Base-by-base conservation (phyloP, 2,113 vertebrate species). In the Peromyscus californicus region DNA sequence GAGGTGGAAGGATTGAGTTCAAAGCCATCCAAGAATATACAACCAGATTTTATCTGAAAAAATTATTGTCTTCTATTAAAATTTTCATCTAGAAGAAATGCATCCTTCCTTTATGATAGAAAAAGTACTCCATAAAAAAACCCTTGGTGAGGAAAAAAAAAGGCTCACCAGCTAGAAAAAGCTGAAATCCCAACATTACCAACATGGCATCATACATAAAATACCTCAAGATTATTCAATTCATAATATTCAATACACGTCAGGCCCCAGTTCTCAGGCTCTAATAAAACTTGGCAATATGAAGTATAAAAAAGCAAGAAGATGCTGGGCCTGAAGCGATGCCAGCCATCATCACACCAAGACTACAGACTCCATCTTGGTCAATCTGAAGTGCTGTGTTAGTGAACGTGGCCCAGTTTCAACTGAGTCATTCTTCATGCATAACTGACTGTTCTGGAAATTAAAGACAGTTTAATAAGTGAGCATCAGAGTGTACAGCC, bases 401-500 rank as follows among this genome's bases (percentile, higher is more conserved):
- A 88, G 63, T 51, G 48, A 90, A 97, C 97, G 74, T 42, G 59
- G 15, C 36, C 36, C 33, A 51, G 24, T 96, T 95, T 82, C 39
- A 92, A 65, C 72, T 88, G 57, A 92, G 48, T 90, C 51, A 26
- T 88, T 95, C 65, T 79, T 94, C 39, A 59, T 42, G 92, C 65
- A 74, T 85, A 94, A 96, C 26, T 65, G 84, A 94, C 26, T 93
- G 85, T 90, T 95, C 65, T 61, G 42, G 10, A 75, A 96, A 92
- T 92, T 84, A 93, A 94, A 95, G 92, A 82, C 33, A 89, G 45
- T 78, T 83, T 94, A 90, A 78, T 92, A 95, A 92, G 76, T 45
- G n/a, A 59, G 70, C 80, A 82, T 74, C 79, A 95, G 69, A 65
- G 84, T 31, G 33, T 91, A 90, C 12, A 85, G 94, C 24, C 16